Evolutionary conservation across 1,140 invertebrate species (phyloP).

Genomic region (Drosophila tropicalis): DNA sequence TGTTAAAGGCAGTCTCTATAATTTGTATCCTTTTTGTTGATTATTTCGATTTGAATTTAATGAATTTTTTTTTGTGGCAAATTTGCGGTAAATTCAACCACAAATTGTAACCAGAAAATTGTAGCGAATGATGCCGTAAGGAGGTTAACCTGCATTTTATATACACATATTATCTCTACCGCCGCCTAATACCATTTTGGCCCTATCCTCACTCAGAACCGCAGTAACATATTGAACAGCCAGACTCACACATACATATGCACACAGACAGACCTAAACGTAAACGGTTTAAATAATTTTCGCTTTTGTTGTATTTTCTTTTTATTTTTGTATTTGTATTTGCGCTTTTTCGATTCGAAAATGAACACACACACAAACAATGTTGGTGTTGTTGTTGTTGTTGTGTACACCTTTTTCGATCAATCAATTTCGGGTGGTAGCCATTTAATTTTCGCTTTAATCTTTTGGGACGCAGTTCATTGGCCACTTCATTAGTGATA

Average conservation of each 20-base stretch:
- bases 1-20: background rate
- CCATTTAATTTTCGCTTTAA: conserved; percentile 79
- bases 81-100: background rate
- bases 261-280: background rate
- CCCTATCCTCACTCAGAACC: background rate
- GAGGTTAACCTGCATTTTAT: conserved; percentile 7
- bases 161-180: background rate
- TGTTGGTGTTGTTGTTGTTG: too few relatives aligned
- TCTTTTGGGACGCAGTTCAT: conserved; percentile 75
- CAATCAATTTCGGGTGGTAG: conserved; percentile 67
- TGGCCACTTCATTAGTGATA: conserved; percentile 80
- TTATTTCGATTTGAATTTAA: background rate
- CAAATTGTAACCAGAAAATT: conserved; percentile 7
- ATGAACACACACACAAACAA: background rate
- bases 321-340: conserved; percentile 13
- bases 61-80: background rate
- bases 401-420: conserved; percentile 66
- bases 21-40: background rate
- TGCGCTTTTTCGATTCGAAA: conserved; percentile 28
- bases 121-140: background rate
- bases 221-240: conserved; percentile 13
- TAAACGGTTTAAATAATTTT: conserved; percentile 54
- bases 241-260: background rate
- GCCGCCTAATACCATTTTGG: conserved; percentile 3
- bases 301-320: conserved; percentile 31